These are phyloP conservation scores for Nycticryphes semicollaris DNA, from an alignment of 2,113 vertebrate genomes.

Conservation along the genomic window DNA sequence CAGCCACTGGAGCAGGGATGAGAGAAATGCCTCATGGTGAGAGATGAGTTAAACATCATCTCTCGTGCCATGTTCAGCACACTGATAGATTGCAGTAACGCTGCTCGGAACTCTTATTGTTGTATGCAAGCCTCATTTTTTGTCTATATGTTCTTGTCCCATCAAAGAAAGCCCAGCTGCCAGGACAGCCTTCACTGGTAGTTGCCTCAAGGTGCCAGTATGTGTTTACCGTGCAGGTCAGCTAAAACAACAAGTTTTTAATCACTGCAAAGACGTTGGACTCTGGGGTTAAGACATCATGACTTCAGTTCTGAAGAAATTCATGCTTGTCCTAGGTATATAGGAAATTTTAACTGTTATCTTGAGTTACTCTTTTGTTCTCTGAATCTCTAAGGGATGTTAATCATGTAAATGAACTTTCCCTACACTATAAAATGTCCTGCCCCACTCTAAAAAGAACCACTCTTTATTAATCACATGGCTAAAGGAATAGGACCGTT, in stretches of 20 bases:
- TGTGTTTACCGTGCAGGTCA: neutral
- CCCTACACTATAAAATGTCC: neutral
- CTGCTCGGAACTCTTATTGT: neutral
- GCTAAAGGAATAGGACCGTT: neutral
- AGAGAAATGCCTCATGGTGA: accelerated
- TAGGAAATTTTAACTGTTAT: neutral
- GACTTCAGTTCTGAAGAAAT: neutral
- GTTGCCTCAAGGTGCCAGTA: neutral
- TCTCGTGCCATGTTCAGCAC: neutral
- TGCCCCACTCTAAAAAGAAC: neutral
- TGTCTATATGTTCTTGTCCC: neutral
- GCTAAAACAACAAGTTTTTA: neutral
- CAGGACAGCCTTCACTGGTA: neutral
- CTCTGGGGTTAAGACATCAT: neutral
- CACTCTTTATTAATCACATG: neutral
- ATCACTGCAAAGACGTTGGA: neutral
- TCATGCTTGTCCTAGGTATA: neutral
- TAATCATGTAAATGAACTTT: neutral
- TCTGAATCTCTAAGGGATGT: neutral
- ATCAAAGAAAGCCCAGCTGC: neutral
- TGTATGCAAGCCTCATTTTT: neutral
- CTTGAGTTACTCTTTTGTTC: neutral
- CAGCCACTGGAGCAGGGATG: neutral
- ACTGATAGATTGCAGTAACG: neutral
- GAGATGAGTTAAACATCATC: neutral